These are phyloP conservation scores for Toxotes lorentzi DNA, from an alignment of 2,797 vertebrate genomes.

Conservation along the genomic window DNA sequence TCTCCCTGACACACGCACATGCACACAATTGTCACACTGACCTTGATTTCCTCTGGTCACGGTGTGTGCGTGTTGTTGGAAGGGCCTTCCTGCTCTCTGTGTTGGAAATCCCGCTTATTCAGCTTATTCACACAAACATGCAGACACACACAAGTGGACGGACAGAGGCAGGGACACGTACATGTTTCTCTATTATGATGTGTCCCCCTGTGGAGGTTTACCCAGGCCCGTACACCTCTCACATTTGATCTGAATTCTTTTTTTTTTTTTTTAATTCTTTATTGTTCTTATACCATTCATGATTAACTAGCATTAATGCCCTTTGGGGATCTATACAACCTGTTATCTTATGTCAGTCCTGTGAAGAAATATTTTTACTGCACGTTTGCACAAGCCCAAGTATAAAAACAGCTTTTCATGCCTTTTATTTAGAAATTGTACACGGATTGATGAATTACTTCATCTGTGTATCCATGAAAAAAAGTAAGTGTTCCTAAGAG, in stretches of 20 bases:
- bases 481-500: not conserved
- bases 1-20: conserved; percentile 39
- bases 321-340: not conserved
- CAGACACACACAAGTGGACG: conserved; percentile 24
- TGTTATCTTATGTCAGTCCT: not conserved
- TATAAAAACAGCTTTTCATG: not conserved
- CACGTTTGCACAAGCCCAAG: not conserved
- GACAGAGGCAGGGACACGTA: conserved; percentile 22
- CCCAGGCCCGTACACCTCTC: conserved; percentile 6
- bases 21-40: conserved; percentile 73
- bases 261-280: too few relatives aligned
- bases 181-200: conserved; percentile 22
- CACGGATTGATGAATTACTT: not conserved
- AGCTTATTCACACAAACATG: conserved; percentile 69
- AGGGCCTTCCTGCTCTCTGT: conserved; percentile 73
- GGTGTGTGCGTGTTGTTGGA: conserved; percentile 57
- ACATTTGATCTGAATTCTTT: conserved; percentile 4
- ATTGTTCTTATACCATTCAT: conserved; percentile 18
- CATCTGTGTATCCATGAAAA: not conserved
- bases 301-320: conserved; percentile 26
- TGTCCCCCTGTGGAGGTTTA: conserved; percentile 18
- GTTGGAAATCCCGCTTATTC: conserved; percentile 77
- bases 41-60: conserved; percentile 74
- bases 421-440: not conserved
- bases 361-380: not conserved